phyloP scores from a whole-genome alignment of 1,140 invertebrate species.

The Akabosia matsudoensis region DNA sequence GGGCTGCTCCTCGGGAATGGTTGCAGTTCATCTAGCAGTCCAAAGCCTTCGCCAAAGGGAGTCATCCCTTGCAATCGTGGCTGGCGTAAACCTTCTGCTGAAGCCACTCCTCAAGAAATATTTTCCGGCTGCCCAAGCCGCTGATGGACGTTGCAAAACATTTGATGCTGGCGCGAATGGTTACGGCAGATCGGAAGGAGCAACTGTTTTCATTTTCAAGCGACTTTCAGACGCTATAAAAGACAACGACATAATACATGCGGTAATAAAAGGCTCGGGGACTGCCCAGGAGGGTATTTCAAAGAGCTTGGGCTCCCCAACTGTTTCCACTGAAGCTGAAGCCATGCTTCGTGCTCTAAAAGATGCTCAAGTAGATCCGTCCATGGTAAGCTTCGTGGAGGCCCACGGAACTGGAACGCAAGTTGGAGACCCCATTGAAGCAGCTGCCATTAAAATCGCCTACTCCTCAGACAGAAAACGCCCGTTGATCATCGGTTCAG shows the following conservation, averaged over 20 bases:
- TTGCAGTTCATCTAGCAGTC: constrained; percentile 31
- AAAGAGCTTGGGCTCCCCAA: neutral
- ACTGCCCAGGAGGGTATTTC: neutral
- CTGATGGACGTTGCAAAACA: constrained; percentile 79
- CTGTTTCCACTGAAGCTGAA: neutral
- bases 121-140: constrained; percentile 51
- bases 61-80: constrained; percentile 7
- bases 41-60: constrained; percentile 27
- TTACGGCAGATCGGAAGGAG: neutral
- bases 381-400: neutral
- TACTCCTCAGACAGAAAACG: constrained; percentile 52
- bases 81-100: constrained; percentile 38
- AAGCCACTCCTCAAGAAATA: neutral
- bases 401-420: neutral
- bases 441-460: constrained; percentile 55
- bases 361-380: neutral
- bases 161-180: constrained; percentile 66
- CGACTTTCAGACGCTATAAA: neutral
- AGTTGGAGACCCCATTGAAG: constrained; percentile 59
- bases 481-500: constrained; percentile 78
- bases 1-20: constrained; percentile 33
- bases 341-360: neutral
- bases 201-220: neutral
- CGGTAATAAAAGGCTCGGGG: neutral
- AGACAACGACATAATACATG: neutral